Base-by-base conservation (phyloP, 2,113 vertebrate species). In the Macquaria ambigua region DNA sequence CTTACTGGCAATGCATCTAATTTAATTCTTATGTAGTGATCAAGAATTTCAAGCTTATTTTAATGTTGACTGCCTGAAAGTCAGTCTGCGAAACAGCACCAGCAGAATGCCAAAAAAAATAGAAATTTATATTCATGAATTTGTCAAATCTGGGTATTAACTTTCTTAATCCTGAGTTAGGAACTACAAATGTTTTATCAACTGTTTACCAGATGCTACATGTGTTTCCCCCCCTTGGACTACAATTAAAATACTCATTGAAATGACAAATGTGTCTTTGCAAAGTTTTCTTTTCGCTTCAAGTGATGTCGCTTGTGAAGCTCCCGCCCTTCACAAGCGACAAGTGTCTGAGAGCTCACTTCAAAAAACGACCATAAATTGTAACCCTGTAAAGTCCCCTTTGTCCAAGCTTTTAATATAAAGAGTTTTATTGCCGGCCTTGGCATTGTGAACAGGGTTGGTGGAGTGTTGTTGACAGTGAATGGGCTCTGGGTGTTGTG, bases 341-440 rank as follows among this genome's bases (percentile, higher is more conserved):
- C 63, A 81, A 72, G 79, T 4, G 79, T 85, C 85, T 86, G 76
- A 85, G 74, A 77, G 64, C 77, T 67, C 63, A 34, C 79, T 74
- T 80, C 74, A 61, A 66, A 78, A 34, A 73, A 77, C n/a, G 2
- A 18, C 63, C 87, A 43, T 90, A 88, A 89, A 89, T 75, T 56
- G 11, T 15, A 15, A 3, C 81, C 61, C 61, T 1, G 4, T 71
- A 58, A 68, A 78, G 68, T 37, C 50, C 5, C 68, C 41, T 89
- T 87, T 89, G 87, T 90, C 81, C 55, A 3, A 6, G 55, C 89
- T 69, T 86, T 86, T 84, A 79, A 91, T 89, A 88, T 90, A 69
- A n/a, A 82, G 82, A 77, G 82, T 85, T 92, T 93, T 91, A 93
- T 84, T 86, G 83, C 61, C 1, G 56, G 72, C 82, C 89, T 48